Evolutionary conservation across 2,797 vertebrate species (phyloP).

Genomic region (Sebastes hubbsi): DNA sequence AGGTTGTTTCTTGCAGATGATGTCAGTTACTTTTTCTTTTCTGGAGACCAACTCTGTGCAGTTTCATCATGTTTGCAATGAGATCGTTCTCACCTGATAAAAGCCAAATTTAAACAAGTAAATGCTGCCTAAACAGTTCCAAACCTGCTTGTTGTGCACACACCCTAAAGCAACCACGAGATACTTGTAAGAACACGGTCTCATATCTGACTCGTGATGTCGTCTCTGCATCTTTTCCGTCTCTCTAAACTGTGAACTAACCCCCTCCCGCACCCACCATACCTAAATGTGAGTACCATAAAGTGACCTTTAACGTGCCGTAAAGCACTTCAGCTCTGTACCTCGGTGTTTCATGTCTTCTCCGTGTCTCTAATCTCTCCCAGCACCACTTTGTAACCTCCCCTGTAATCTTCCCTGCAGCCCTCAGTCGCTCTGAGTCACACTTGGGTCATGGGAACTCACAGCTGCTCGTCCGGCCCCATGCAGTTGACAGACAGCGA

Average conservation of each 20-base stretch:
- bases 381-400: constrained; percentile 29
- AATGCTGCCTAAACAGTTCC: not conserved
- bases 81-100: not conserved
- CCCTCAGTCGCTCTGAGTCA: constrained; percentile 48
- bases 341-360: constrained; percentile 1
- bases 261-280: not conserved
- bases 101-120: not conserved
- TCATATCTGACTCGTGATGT: not conserved
- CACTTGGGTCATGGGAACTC: constrained; percentile 73
- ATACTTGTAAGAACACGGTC: constrained; percentile 15
- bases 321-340: not conserved
- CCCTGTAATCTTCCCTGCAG: constrained; percentile 55
- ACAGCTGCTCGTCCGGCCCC: constrained; percentile 63
- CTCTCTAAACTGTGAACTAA: not conserved
- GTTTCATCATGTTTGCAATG: not conserved
- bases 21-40: not conserved
- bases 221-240: not conserved
- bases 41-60: not conserved
- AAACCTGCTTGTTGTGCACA: constrained; percentile 4
- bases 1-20: not conserved
- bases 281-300: not conserved
- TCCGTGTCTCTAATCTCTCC: constrained; percentile 38
- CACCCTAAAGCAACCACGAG: not conserved
- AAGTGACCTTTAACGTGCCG: constrained; percentile 5
- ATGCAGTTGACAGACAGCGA: constrained; percentile 51